Evolutionary conservation across 2,113 vertebrate species (phyloP).

Genomic region (Athene cunicularia): DNA sequence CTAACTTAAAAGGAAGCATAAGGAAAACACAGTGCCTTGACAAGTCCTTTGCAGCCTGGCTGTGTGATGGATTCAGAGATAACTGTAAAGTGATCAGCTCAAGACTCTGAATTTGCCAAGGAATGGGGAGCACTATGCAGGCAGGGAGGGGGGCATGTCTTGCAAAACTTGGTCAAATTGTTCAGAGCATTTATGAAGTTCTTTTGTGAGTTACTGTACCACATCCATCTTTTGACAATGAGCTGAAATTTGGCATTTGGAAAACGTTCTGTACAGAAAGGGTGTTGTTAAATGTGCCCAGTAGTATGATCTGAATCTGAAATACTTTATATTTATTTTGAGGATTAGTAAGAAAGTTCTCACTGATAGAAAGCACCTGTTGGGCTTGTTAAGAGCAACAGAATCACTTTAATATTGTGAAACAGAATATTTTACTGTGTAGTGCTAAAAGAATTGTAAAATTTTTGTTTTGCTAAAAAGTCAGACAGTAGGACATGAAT

Average conservation of each 20-base stretch:
- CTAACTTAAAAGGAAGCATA: slow-evolving; percentile 62
- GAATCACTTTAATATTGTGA: not conserved
- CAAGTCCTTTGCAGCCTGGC: slow-evolving; percentile 17
- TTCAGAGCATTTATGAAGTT: not conserved
- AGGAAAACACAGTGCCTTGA: slow-evolving; percentile 39
- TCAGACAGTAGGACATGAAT: not conserved
- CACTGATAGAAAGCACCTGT: not conserved
- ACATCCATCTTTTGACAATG: not conserved
- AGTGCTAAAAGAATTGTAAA: not conserved
- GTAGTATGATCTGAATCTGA: not conserved
- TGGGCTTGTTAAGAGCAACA: not conserved
- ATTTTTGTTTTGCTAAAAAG: not conserved
- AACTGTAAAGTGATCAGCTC: slow-evolving; percentile 31
- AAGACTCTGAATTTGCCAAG: slow-evolving; percentile 19
- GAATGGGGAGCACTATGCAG: not conserved
- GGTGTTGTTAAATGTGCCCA: not conserved
- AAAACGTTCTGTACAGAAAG: not conserved
- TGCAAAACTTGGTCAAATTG: not conserved
- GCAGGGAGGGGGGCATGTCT: not conserved
- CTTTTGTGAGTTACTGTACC: not conserved
- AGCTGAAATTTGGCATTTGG: slow-evolving; percentile 9
- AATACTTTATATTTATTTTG: not conserved
- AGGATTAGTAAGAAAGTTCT: not conserved
- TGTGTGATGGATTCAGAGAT: not conserved
- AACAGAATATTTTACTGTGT: not conserved